These are phyloP conservation scores for Selene dorsalis DNA, from an alignment of 2,797 vertebrate species.

Conservation along the genomic window DNA sequence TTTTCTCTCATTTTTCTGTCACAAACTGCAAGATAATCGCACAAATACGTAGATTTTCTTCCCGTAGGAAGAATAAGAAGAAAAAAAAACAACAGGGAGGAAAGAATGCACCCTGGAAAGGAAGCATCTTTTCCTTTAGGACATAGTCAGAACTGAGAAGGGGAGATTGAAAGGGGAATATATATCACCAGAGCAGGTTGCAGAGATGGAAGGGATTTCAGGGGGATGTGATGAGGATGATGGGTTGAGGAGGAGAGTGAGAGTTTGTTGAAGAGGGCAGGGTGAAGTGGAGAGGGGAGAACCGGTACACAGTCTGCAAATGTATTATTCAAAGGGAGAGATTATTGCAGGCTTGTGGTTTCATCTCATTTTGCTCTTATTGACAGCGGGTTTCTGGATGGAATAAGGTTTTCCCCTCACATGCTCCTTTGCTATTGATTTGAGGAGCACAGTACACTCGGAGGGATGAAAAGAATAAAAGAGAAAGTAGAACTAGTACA, in stretches of 20 bases:
- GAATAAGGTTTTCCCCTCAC: slow-evolving; percentile 21
- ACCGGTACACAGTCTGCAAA: slow-evolving; percentile 35
- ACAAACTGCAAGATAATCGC: not conserved
- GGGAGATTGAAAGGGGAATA: slow-evolving; percentile 43
- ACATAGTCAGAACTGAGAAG: slow-evolving; percentile 2
- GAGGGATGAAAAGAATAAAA: not conserved
- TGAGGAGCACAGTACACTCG: not conserved
- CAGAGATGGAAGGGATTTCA: slow-evolving; percentile 30
- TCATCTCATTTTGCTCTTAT: slow-evolving; percentile 56
- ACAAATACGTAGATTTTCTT: not conserved
- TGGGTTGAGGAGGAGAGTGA: slow-evolving; percentile 1
- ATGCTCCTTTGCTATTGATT: slow-evolving; percentile 27
- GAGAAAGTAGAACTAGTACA: not conserved
- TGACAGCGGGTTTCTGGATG: slow-evolving; percentile 43
- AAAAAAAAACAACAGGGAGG: not conserved
- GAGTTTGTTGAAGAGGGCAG: slow-evolving; percentile 10
- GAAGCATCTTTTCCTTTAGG: slow-evolving; percentile 18
- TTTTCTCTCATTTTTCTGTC: slow-evolving; percentile 5
- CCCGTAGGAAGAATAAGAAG: not conserved
- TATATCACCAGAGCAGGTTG: slow-evolving; percentile 37
- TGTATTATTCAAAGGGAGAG: slow-evolving; percentile 58
- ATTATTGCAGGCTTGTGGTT: slow-evolving; percentile 56
- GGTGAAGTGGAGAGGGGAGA: slow-evolving; percentile 12
- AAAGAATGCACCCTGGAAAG: not conserved
- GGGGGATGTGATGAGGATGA: slow-evolving; percentile 19